Conservation (phyloP, 2,888 invertebrate species). For the Stegana nigrithorax region DNA sequence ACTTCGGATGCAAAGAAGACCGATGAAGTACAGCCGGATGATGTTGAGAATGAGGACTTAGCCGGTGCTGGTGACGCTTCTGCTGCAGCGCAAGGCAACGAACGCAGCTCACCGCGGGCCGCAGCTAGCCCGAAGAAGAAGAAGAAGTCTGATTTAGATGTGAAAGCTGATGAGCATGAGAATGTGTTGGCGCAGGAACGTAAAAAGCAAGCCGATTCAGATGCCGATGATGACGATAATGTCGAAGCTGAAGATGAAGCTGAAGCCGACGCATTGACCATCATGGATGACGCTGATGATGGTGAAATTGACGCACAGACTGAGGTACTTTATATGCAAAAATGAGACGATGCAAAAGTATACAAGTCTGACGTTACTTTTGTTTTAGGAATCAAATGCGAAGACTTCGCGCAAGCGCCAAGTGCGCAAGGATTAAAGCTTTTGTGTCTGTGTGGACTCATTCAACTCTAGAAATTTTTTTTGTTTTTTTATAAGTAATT, state of each 20-base stretch:
- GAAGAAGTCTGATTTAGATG: conserved; percentile 69
- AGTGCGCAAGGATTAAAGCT: conserved; percentile 62
- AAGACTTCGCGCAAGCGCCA: conserved; percentile 62
- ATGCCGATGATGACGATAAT: conserved; percentile 37
- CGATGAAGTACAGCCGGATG: conserved; percentile 76
- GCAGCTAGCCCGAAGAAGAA: conserved; percentile 63
- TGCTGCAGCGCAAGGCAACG: conserved; percentile 35
- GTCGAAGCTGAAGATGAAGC: conserved; percentile 45
- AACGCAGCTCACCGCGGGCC: conserved; percentile 38
- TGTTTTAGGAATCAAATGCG: conserved; percentile 46
- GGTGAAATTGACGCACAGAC: conserved; percentile 55
- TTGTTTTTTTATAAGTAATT: no score
- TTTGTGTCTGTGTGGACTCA: conserved; percentile 22
- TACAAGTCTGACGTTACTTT: background rate
- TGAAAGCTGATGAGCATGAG: conserved; percentile 42
- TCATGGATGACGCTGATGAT: no score
- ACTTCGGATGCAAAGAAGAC: conserved; percentile 76
- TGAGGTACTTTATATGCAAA: conserved; percentile 43
- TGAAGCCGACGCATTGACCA: no score
- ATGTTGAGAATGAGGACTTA: conserved; percentile 41
- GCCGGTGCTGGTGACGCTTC: conserved; percentile 43
- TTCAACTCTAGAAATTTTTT: background rate
- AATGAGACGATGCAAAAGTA: background rate
- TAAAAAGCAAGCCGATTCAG: no score
- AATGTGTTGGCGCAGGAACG: conserved; percentile 29